Percentiles rank a stretch among this genome's conserved stretches.
phyloP scores from a whole-genome alignment of 64 coral and sea anemone genomes.

The Montipora capricornis region DNA sequence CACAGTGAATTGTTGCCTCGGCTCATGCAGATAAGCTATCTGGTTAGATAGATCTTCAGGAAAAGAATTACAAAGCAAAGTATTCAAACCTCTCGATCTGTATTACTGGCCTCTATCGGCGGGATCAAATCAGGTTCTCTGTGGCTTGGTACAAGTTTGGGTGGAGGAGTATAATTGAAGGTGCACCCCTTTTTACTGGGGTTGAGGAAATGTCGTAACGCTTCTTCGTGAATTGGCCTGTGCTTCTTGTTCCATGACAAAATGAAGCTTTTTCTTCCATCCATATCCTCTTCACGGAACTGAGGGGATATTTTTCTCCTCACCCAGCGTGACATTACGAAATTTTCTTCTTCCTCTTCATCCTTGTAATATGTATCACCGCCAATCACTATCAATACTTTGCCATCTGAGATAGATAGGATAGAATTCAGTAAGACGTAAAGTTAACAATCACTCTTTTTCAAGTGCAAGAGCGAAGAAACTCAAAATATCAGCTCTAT shows the following conservation, averaged over 20 bases:
- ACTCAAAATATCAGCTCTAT: too few relatives aligned
- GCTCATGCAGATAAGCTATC: too few relatives aligned
- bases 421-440: too few relatives aligned
- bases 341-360: constrained; percentile 10
- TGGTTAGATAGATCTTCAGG: too few relatives aligned
- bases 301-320: constrained; percentile 19
- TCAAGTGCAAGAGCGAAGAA: too few relatives aligned
- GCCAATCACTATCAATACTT: constrained; percentile 78
- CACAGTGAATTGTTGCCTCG: too few relatives aligned
- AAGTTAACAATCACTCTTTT: neutral
- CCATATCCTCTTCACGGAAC: constrained; percentile 48
- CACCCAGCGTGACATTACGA: constrained; percentile 65
- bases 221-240: constrained; percentile 75
- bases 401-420: neutral
- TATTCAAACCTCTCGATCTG: neutral
- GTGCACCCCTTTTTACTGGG: constrained; percentile 1
- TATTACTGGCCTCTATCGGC: neutral
- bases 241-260: constrained; percentile 82
- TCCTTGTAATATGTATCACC: constrained; percentile 73
- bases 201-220: constrained; percentile 63
- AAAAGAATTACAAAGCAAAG: too few relatives aligned
- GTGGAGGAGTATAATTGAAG: constrained; percentile 19
- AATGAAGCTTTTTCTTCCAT: constrained; percentile 68
- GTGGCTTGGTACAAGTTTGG: neutral
- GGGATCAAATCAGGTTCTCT: neutral